phyloP scores from a whole-genome alignment of 1,140 invertebrate genomes.

The Trichogramma pretiosum region DNA sequence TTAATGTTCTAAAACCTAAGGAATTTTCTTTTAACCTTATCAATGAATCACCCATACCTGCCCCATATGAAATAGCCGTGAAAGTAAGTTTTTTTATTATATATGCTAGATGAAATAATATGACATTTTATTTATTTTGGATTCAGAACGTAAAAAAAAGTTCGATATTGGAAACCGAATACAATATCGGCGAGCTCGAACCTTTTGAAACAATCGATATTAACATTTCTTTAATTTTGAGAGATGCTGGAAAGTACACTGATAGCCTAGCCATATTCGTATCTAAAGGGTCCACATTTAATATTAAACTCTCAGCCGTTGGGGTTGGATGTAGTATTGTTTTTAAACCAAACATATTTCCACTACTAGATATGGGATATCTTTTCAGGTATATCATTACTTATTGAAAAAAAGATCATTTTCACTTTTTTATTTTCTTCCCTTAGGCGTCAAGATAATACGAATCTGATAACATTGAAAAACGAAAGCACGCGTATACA shows the following conservation, averaged over 20 bases:
- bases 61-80: constrained; percentile 18
- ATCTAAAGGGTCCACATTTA: constrained; percentile 24
- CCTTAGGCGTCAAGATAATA: constrained; percentile 31
- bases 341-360: constrained; percentile 36
- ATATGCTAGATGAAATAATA: too few species aligned
- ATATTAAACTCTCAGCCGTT: constrained; percentile 24
- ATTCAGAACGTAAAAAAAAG: constrained; percentile 22
- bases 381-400: constrained; percentile 30
- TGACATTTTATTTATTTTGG: constrained; percentile 10
- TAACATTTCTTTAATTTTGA: constrained; percentile 27
- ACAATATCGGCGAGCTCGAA: constrained; percentile 19
- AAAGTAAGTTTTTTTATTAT: constrained; percentile 3
- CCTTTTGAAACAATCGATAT: constrained; percentile 25
- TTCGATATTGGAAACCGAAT: constrained; percentile 21
- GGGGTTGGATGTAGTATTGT: constrained; percentile 39
- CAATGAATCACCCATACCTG: constrained; percentile 44
- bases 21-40: constrained; percentile 28
- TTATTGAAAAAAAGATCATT: background rate
- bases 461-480: constrained; percentile 29
- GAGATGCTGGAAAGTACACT: constrained; percentile 29
- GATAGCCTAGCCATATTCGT: constrained; percentile 30
- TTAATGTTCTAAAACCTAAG: too few species aligned
- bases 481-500: constrained; percentile 35
- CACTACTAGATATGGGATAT: constrained; percentile 36
- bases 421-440: constrained; percentile 6